Conservation (phyloP, 2,888 invertebrate species). For the Archaeoteleia sp. region DNA sequence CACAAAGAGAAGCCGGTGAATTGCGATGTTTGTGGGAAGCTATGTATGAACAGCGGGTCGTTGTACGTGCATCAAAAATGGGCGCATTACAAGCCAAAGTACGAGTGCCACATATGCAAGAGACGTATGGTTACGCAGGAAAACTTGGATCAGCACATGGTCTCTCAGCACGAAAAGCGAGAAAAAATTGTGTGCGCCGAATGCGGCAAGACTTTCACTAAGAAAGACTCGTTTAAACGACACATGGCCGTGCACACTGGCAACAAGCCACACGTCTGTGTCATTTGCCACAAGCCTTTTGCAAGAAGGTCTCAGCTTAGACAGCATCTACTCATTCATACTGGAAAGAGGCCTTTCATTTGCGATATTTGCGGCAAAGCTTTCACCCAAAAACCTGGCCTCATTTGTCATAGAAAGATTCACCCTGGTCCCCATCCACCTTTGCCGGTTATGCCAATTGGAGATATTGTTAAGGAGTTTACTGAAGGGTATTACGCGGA, state of each 20-base stretch:
- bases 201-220: constrained; percentile 72
- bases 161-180: constrained; percentile 71
- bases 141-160: constrained; percentile 70
- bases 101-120: constrained; percentile 71
- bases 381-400: constrained; percentile 71
- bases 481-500: constrained; percentile 59
- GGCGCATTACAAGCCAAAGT: constrained; percentile 73
- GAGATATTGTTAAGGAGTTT: constrained; percentile 71
- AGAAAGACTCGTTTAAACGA: constrained; percentile 72
- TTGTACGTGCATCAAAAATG: constrained; percentile 73
- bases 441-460: constrained; percentile 73
- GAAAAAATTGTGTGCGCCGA: constrained; percentile 72
- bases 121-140: constrained; percentile 73
- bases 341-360: constrained; percentile 70
- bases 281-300: constrained; percentile 71
- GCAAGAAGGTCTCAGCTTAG: constrained; percentile 70
- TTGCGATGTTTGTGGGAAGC: constrained; percentile 71
- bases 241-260: constrained; percentile 73
- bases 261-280: constrained; percentile 68
- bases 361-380: constrained; percentile 73
- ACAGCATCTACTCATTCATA: constrained; percentile 72
- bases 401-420: constrained; percentile 72
- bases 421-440: constrained; percentile 72
- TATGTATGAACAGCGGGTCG: constrained; percentile 71
- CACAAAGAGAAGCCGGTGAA: constrained; percentile 72